Percentiles rank a stretch among this genome's conserved stretches.
These are phyloP conservation scores for Cheilosia pagana DNA, from an alignment of 2,888 invertebrate species.

Conservation along the genomic window DNA sequence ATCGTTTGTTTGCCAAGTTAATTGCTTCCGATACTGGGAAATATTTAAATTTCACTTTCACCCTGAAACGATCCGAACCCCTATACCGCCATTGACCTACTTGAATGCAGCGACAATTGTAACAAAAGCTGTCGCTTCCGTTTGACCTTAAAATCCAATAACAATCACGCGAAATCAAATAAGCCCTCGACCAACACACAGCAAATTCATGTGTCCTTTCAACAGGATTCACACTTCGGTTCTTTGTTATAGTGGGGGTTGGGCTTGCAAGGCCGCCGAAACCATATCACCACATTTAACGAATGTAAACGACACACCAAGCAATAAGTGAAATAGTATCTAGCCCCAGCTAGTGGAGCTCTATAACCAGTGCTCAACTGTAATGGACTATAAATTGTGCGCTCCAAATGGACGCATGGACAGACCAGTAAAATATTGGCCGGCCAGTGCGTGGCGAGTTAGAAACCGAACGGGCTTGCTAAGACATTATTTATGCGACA, in stretches of 20 bases:
- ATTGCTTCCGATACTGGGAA: constrained; percentile 28
- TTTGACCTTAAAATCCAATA: constrained; percentile 53
- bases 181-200: constrained; percentile 31
- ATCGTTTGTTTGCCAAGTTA: constrained; percentile 31
- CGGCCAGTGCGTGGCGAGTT: constrained; percentile 47
- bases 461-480: constrained; percentile 2
- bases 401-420: constrained; percentile 63
- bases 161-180: constrained; percentile 66
- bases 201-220: constrained; percentile 57
- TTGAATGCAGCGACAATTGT: constrained; percentile 1
- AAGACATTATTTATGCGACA: constrained; percentile 25
- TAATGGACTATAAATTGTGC: constrained; percentile 69
- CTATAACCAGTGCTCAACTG: too few species aligned
- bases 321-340: constrained; percentile 58
- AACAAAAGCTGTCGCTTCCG: not conserved
- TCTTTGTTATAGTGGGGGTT: constrained; percentile 1
- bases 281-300: constrained; percentile 29
- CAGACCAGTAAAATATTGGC: constrained; percentile 63
- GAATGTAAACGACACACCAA: constrained; percentile 54
- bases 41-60: constrained; percentile 24
- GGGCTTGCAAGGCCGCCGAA: not conserved
- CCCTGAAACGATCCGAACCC: not conserved
- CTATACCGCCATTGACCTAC: constrained; percentile 15
- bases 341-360: constrained; percentile 16
- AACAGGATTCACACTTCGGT: constrained; percentile 50